Evolutionary conservation across 1,140 invertebrate species (phyloP), one percentile per base, ranked within the genome.

Genomic region (Panulirus ornatus): DNA sequence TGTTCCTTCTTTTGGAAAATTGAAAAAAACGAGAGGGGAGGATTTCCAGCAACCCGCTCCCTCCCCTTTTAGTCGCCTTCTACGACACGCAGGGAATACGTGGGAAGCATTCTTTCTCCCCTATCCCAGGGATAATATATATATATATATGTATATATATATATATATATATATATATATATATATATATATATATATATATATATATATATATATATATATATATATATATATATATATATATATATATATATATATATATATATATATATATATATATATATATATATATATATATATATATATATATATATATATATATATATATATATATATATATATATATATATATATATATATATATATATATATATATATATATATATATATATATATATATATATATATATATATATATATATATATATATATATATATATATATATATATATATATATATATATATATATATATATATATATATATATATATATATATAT

Each of bases 151-250:
- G 27, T 73, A 73, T 34, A 73, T 73, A 73, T 73, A 73, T 73
- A 73, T 73, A 73, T 73, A 73, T 73, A 73, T 73, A 73, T 73
- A 73, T 73, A 73, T 73, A 73, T 73, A 73, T 73, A 73, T 73
- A 73, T 73, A 73, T 73, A 73, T 73, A 73, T 73, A 73, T 73
- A 73, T 73, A 73, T 73, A 73, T 73, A 73, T 34, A 73, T 73
- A 73, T 73, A 73, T 73, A 73, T 73, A 73, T 73, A 73, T 73
- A 73, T 73, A 73, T 73, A 73, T 73, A 73, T 73, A 73, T 73
- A 73, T 73, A 73, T 73, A 73, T 73, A 73, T 73, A 73, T 73
- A 73, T 73, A 73, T 73, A 73, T 73, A 73, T 73, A 73, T 73
- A 73, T 73, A 73, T 73, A 73, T 73, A 73, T 73, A 73, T 73